phyloP scores from a whole-genome alignment of 2,888 invertebrate genomes.

The Empis livida region DNA sequence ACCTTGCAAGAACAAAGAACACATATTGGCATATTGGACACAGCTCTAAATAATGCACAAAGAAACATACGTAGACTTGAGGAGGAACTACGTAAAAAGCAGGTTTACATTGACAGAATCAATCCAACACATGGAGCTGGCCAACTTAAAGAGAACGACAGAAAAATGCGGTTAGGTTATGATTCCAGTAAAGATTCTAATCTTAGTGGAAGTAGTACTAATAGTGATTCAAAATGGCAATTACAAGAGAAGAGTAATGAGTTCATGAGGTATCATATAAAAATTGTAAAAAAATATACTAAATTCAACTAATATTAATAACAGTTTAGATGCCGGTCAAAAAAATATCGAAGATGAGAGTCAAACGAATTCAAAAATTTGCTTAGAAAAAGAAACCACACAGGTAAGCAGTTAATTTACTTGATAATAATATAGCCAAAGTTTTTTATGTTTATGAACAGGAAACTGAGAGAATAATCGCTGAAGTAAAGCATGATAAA shows the following conservation, averaged over 20 bases:
- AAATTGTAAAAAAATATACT: no score
- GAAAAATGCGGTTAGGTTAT: constrained; percentile 69
- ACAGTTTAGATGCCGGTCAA: no score
- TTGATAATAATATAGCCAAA: neutral
- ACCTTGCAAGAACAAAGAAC: constrained; percentile 84
- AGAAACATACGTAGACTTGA: constrained; percentile 76
- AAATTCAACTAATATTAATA: no score
- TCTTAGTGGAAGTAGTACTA: constrained; percentile 17
- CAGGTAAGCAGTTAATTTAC: no score
- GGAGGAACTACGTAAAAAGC: constrained; percentile 78
- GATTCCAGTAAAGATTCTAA: constrained; percentile 43
- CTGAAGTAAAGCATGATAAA: constrained; percentile 74
- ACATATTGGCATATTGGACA: constrained; percentile 75
- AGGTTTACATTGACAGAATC: constrained; percentile 73
- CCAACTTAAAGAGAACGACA: constrained; percentile 67
- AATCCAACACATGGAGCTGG: constrained; percentile 65
- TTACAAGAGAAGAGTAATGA: constrained; percentile 56
- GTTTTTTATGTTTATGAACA: constrained; percentile 28
- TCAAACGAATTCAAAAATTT: constrained; percentile 63
- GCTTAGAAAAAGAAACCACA: neutral
- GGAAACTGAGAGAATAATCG: constrained; percentile 72
- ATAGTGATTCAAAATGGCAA: constrained; percentile 47
- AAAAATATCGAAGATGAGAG: constrained; percentile 23
- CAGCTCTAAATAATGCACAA: constrained; percentile 82
- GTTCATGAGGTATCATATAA: constrained; percentile 26